Conservation (phyloP, 2,888 invertebrate species). For the Phytoseiulus persimilis region DNA sequence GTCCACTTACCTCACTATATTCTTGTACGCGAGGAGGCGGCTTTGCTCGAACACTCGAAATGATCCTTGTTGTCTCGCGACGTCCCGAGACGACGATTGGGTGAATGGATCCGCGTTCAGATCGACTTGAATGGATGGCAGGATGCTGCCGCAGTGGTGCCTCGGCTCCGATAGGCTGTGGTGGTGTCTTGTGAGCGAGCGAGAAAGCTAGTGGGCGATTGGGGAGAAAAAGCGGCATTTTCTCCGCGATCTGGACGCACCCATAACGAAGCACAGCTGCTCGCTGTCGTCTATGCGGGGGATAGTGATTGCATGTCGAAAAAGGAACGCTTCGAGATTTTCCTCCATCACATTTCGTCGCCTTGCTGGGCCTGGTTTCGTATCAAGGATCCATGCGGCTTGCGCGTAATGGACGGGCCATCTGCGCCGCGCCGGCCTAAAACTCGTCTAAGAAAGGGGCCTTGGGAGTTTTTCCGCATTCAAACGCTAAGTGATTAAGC, state of each 20-base stretch:
- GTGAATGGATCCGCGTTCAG: neutral
- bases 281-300: neutral
- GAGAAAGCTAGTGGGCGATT: no score
- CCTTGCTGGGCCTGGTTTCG: neutral
- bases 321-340: neutral
- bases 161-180: neutral
- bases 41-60: no score
- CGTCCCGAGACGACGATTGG: neutral
- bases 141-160: neutral
- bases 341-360: neutral
- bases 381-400: neutral
- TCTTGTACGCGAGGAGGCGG: no score
- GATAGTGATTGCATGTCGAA: neutral
- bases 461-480: neutral
- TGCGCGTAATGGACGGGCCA: neutral
- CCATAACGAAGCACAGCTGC: neutral
- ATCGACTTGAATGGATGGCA: neutral
- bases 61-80: neutral
- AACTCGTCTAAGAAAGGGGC: neutral
- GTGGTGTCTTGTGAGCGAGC: neutral
- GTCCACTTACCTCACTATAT: no score
- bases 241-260: neutral
- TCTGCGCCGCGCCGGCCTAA: neutral
- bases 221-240: neutral
- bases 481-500: neutral